A percentile compares a stretch with the other conserved stretches of the same genome.
phyloP scores from a whole-genome alignment of 1,140 invertebrate genomes.

The Drosophila truncata region DNA sequence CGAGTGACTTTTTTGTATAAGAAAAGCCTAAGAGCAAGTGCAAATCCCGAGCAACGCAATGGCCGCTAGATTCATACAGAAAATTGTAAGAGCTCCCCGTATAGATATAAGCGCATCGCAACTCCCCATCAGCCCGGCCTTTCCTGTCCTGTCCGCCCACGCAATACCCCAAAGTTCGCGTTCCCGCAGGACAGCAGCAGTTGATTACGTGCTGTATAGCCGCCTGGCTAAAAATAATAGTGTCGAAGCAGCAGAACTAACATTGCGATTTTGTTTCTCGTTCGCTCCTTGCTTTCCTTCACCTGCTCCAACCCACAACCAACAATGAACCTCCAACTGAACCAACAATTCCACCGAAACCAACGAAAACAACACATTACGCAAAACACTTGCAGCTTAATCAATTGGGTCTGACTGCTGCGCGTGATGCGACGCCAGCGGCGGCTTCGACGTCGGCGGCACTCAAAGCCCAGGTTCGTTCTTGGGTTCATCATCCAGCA shows the following conservation, averaged over 20 bases:
- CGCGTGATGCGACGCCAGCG: constrained; percentile 59
- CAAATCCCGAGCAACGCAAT: constrained; percentile 66
- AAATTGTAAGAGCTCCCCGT: constrained; percentile 77
- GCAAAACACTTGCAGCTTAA: constrained; percentile 78
- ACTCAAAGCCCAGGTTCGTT: constrained; percentile 70
- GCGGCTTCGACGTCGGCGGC: constrained; percentile 37
- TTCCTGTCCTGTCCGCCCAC: not conserved
- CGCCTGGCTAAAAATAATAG: constrained; percentile 32
- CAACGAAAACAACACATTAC: constrained; percentile 67
- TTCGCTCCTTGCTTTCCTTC: constrained; percentile 19
- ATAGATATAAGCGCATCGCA: constrained; percentile 26
- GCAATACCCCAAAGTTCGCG: not conserved
- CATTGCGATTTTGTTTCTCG: constrained; percentile 63
- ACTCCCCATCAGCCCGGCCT: not conserved
- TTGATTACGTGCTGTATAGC: constrained; percentile 67
- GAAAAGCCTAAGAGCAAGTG: constrained; percentile 65
- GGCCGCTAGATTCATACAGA: constrained; percentile 85
- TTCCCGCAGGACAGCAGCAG: constrained; percentile 29
- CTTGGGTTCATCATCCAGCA: constrained; percentile 18
- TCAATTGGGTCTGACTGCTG: constrained; percentile 74
- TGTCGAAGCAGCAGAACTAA: constrained; percentile 50
- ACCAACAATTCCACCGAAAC: constrained; percentile 14
- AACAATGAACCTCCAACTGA: constrained; percentile 22
- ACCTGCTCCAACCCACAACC: constrained; percentile 25
- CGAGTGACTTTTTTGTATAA: constrained; percentile 68